Evolutionary conservation across 2,797 vertebrate genomes (phyloP).

Genomic region (Melanogrammus aeglefinus): DNA sequence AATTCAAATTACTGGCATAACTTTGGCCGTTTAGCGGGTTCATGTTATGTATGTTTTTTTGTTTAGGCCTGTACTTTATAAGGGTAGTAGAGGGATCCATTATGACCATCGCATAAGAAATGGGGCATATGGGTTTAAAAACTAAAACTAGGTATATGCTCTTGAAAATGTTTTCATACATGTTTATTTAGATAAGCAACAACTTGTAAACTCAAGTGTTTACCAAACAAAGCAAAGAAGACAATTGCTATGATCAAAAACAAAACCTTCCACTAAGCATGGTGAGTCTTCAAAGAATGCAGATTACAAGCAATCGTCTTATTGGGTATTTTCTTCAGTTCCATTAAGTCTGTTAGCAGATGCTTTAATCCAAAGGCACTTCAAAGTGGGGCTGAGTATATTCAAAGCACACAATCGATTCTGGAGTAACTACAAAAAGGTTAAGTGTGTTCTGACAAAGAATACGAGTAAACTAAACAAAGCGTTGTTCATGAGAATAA

Average conservation of each 20-base stretch:
- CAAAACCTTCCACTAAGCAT: no score
- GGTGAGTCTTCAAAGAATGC: neutral
- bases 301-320: neutral
- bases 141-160: no score
- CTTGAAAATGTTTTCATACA: no score
- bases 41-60: neutral
- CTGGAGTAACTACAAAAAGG: neutral
- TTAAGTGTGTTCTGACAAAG: neutral
- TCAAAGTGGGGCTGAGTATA: neutral
- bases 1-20: neutral
- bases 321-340: neutral
- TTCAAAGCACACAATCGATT: neutral
- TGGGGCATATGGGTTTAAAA: no score
- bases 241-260: neutral
- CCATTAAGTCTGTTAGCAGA: neutral
- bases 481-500: neutral
- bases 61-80: no score
- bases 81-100: neutral
- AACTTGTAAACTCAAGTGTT: no score
- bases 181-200: no score
- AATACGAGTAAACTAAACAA: neutral
- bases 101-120: neutral
- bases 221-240: neutral
- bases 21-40: neutral
- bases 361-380: neutral